A percentile compares a stretch with the other conserved stretches of the same genome.
Conservation (phyloP, 2,888 invertebrate species). For the Suillia variegata region DNA sequence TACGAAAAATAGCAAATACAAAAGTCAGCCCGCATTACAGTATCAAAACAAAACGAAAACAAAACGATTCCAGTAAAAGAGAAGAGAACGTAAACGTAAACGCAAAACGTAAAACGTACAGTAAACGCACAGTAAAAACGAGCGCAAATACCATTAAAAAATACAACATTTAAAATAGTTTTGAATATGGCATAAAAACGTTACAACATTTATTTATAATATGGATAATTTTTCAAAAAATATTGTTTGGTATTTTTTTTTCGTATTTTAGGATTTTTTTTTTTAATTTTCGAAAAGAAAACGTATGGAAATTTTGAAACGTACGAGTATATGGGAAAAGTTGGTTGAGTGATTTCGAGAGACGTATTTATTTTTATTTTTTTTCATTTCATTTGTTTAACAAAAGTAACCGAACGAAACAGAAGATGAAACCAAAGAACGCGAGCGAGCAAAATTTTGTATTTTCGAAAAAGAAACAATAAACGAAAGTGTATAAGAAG, state of each 20-base stretch:
- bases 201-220: slow-evolving; percentile 47
- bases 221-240: slow-evolving; percentile 17
- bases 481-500: slow-evolving; percentile 15
- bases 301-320: slow-evolving; percentile 5
- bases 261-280: slow-evolving; percentile 17
- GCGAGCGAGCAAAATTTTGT: slow-evolving; percentile 23
- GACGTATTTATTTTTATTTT: no score
- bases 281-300: slow-evolving; percentile 24
- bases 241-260: slow-evolving; percentile 14
- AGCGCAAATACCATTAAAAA: slow-evolving; percentile 41
- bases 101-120: no score
- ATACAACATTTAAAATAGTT: slow-evolving; percentile 48
- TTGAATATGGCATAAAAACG: slow-evolving; percentile 30
- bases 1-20: slow-evolving; percentile 17
- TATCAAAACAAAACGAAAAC: slow-evolving; percentile 23
- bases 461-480: slow-evolving; percentile 20
- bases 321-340: no score
- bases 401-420: no score
- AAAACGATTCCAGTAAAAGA: slow-evolving; percentile 22
- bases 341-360: not conserved
- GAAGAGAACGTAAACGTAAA: slow-evolving; percentile 8
- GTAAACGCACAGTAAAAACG: slow-evolving; percentile 37
- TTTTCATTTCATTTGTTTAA: no score
- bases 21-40: slow-evolving; percentile 35
- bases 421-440: slow-evolving; percentile 20